Evolutionary conservation across 2,888 invertebrate genomes (phyloP).

Genomic region (Tetanocera ferruginea): DNA sequence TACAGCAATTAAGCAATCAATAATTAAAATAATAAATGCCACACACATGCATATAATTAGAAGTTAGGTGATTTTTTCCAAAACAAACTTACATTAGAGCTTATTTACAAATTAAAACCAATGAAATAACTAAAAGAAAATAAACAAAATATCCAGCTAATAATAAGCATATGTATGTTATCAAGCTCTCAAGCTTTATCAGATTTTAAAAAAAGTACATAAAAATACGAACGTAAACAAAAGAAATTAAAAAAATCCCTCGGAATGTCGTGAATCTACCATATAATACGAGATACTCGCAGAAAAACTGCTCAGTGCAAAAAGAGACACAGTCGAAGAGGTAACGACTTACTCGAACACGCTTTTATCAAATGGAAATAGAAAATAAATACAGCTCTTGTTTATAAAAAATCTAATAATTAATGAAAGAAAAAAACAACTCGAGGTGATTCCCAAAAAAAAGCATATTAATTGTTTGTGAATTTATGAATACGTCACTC

Average conservation of each 20-base stretch:
- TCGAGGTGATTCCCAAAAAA: conserved; percentile 47
- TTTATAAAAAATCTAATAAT: neutral
- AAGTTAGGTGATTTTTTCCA: conserved; percentile 1
- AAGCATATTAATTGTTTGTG: neutral
- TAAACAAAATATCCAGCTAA: neutral
- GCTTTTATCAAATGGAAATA: conserved; percentile 12
- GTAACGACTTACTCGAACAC: neutral
- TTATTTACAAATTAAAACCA: neutral
- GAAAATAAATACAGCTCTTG: conserved; percentile 1
- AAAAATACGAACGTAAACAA: conserved; percentile 13
- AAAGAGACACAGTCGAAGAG: conserved; percentile 24
- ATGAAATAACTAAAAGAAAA: neutral
- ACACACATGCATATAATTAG: neutral
- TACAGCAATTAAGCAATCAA: neutral
- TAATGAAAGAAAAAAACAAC: conserved; percentile 17
- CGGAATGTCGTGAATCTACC: conserved; percentile 36
- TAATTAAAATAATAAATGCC: no score
- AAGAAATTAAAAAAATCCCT: conserved; percentile 32
- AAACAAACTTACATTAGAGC: neutral
- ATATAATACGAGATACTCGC: conserved; percentile 44
- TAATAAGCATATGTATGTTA: neutral
- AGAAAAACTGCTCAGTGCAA: conserved; percentile 45
- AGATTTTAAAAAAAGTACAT: neutral
- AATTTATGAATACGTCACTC: conserved; percentile 25
- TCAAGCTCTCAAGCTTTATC: neutral